phyloP scores from a whole-genome alignment of 2,888 invertebrate genomes.

The Lithosia quadra region DNA sequence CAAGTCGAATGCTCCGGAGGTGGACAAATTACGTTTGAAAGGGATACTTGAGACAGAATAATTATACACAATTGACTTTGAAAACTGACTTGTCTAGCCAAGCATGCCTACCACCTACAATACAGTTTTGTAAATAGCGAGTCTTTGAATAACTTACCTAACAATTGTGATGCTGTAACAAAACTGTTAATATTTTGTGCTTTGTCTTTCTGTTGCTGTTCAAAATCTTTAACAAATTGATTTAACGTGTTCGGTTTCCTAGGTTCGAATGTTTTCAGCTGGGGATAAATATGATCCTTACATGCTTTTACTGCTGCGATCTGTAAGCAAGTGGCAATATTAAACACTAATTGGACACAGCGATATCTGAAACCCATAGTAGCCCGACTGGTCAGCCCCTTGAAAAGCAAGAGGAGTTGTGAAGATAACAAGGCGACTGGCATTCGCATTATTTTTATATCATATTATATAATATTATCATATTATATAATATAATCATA shows the following conservation, averaged over 20 bases:
- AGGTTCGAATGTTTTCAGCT: slow-evolving; percentile 85
- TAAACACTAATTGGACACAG: not conserved
- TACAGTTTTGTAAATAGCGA: not conserved
- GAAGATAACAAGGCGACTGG: no score
- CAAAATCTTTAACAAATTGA: slow-evolving; percentile 83
- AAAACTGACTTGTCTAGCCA: not conserved
- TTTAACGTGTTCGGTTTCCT: slow-evolving; percentile 80
- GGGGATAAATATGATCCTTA: slow-evolving; percentile 82
- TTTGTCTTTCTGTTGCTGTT: slow-evolving; percentile 68
- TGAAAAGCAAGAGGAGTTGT: no score
- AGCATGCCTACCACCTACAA: not conserved
- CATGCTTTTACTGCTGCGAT: slow-evolving; percentile 88
- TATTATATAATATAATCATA: no score
- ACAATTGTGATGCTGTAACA: slow-evolving; percentile 71
- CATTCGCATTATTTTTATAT: no score
- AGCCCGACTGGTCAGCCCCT: no score
- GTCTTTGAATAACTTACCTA: slow-evolving; percentile 59
- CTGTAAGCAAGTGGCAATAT: slow-evolving; percentile 65
- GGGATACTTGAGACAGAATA: no score
- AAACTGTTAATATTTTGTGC: slow-evolving; percentile 62
- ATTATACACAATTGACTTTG: not conserved
- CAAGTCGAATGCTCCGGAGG: no score
- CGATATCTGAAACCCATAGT: no score
- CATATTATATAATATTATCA: no score
- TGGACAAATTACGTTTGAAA: no score